A percentile compares a stretch with the other conserved stretches of the same genome.
These are phyloP conservation scores for Drosophila ustulata DNA, from an alignment of 2,888 invertebrate species.

Conservation along the genomic window DNA sequence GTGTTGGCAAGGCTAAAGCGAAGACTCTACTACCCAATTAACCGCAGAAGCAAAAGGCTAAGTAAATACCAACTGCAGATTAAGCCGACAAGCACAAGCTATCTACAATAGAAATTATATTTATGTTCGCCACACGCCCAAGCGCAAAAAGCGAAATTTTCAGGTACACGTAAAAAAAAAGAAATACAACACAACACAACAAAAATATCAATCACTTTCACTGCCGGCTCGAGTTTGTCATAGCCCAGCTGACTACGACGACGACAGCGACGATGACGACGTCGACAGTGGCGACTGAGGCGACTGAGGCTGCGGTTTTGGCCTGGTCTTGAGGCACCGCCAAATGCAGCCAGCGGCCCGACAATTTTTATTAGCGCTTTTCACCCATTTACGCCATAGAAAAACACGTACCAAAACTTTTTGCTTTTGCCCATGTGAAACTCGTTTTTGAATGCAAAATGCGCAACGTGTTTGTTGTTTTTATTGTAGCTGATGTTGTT, in stretches of 20 bases:
- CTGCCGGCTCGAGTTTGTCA: constrained; percentile 62
- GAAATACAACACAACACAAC: constrained; percentile 3
- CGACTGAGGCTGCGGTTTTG: constrained; percentile 20
- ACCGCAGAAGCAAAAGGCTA: constrained; percentile 6
- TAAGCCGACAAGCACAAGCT: constrained; percentile 10
- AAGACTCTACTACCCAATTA: constrained; percentile 29
- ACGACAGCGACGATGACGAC: constrained; percentile 5
- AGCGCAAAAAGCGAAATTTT: constrained; percentile 61
- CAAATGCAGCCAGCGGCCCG: constrained; percentile 40
- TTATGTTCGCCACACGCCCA: constrained; percentile 19
- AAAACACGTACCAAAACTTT: constrained; percentile 60
- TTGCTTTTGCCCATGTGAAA: constrained; percentile 48
- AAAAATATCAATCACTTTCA: constrained; percentile 76
- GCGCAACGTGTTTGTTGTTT: constrained; percentile 27
- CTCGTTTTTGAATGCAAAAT: constrained; percentile 69
- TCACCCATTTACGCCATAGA: constrained; percentile 65
- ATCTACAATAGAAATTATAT: constrained; percentile 33
- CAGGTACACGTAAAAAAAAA: constrained; percentile 34
- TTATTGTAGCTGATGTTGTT: constrained; percentile 5
- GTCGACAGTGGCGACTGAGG: background rate
- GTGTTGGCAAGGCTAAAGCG: constrained; percentile 38
- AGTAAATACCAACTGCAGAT: constrained; percentile 22
- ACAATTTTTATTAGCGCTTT: constrained; percentile 68
- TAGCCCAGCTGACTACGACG: constrained; percentile 32
- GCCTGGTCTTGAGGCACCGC: constrained; percentile 37